Evolutionary conservation across 2,888 invertebrate genomes (phyloP), one percentile per base, ranked within the genome.

Genomic region (Ashinkailepas kermadecensis): DNA sequence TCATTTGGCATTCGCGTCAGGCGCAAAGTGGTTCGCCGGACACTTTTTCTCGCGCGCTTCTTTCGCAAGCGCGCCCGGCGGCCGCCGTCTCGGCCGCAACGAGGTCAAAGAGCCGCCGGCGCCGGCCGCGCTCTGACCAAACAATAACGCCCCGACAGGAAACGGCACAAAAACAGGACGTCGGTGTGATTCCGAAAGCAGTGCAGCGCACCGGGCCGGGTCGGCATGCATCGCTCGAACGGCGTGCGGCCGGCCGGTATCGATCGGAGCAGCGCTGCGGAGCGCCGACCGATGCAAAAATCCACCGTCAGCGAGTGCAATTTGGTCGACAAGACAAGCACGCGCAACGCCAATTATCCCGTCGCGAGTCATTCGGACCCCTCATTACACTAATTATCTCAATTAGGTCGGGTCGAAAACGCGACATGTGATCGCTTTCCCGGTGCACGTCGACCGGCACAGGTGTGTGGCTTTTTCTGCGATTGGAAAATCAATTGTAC

Each of bases 321-420:
- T 74, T 74, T 74, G 18, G 54, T 54, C 74, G 74, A 74, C 74
- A 74, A 74, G 74, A 74, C 54, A 21, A 74, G 74, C 74, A 74
- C 18, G 74, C 21, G 21, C 3, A 21, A 56, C 56, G 74, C 74
- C 74, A 15, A 74, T 74, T 74, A 74, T 54, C 74, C 54, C 21
- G 74, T 56, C 74, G 56, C 74, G 56, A 56, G 56, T 54, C 54
- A 65, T 21, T 54, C 74, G 13, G 74, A 21, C 21, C 74, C 54
- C 56, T 65, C 12, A 56, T 74, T 74, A 74, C 18, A 15, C 21
- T 56, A 74, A 74, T 74, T 74, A 74, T 21, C 18, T 56, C 74
- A 56, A 74, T 74, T 74, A 56, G 7, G 18, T 54, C 56, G 54
- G 74, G n/a, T 74, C 74, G 74, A 15, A 56, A 39, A 56, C 74